Conservation (phyloP, 1,140 invertebrate species). For the Phthorimaea operculella region DNA sequence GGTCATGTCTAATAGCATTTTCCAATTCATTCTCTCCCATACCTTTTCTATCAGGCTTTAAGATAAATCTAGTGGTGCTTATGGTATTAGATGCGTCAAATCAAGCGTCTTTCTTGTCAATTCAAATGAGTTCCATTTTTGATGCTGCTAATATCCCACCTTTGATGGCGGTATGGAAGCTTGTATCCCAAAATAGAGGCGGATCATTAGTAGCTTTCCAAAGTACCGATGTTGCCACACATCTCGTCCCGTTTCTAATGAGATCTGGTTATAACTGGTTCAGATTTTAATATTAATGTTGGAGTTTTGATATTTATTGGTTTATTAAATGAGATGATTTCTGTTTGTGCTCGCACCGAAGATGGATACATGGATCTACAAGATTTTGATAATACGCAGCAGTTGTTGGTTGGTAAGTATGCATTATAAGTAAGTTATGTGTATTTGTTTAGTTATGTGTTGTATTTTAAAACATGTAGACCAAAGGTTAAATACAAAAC, state of each 20-base stretch:
- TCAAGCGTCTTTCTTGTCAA: not conserved
- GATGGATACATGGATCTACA: slow-evolving; percentile 60
- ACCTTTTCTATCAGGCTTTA: not conserved
- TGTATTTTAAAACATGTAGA: no score
- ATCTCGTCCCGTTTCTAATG: not conserved
- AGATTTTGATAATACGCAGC: slow-evolving; percentile 56
- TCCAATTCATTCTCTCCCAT: no score
- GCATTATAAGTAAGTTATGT: no score
- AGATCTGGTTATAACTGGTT: not conserved
- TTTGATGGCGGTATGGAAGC: not conserved
- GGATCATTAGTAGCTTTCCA: not conserved
- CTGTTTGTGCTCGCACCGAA: slow-evolving; percentile 40
- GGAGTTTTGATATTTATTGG: not conserved
- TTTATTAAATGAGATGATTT: not conserved
- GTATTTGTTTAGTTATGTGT: no score
- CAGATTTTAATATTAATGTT: slow-evolving; percentile 3
- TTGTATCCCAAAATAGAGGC: not conserved
- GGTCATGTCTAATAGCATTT: no score
- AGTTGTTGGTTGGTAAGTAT: slow-evolving; percentile 54
- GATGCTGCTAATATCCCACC: not conserved
- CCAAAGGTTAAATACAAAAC: no score
- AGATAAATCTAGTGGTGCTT: not conserved
- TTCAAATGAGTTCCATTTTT: not conserved
- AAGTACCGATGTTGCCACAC: not conserved
- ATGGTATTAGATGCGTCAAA: not conserved